Base-by-base conservation (phyloP, 2,797 vertebrate genomes). In the Percopsis omiscomaycus region DNA sequence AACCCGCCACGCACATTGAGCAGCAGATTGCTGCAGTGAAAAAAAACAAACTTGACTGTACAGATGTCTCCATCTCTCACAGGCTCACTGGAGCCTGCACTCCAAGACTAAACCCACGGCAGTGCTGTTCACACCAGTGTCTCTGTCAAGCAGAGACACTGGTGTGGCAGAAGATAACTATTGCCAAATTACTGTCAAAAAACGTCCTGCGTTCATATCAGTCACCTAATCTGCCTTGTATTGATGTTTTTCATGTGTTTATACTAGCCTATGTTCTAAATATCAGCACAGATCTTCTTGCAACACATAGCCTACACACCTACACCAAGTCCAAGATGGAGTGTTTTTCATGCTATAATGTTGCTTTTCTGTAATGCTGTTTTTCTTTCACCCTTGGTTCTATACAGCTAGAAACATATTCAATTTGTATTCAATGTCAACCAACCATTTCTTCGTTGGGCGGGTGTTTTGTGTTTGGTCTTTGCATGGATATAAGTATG, bases 1-100 rank as follows among this genome's bases (percentile, higher is more conserved):
- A 46, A 12, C 32, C 59, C 51, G n/a, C 28, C 59, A 27, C 10
- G 60, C 52, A 29, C 22, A 44, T 42, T 59, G 61, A 84, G 83
- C 85, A 80, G 74, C 81, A 62, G 62, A 45, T 66, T 73, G 75
- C n/a, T 64, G 61, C 68, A 54, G 65, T 51, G 77, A 63, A 75
- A 63, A n/a, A 64, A 68, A 79, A 6, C 37, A 69, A 71, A 77
- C 74, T 45, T 63, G 11, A 55, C 66, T 74, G 69, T 82, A 80
- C 85, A 87, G 84, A 86, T 84, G 84, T 89, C 80, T 87, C 81
- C 61, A 68, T 89, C 88, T 75, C 71, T 89, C 84, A 88, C 79
- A 54, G 64, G 79, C 82, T 88, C 87, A 83, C 64, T 80, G 87
- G 79, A 73, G 88, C 86, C 74, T 86, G 82, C 76, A 75, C 55